phyloP scores from a whole-genome alignment of 1,140 invertebrate species.

The Eumaeus atala region DNA sequence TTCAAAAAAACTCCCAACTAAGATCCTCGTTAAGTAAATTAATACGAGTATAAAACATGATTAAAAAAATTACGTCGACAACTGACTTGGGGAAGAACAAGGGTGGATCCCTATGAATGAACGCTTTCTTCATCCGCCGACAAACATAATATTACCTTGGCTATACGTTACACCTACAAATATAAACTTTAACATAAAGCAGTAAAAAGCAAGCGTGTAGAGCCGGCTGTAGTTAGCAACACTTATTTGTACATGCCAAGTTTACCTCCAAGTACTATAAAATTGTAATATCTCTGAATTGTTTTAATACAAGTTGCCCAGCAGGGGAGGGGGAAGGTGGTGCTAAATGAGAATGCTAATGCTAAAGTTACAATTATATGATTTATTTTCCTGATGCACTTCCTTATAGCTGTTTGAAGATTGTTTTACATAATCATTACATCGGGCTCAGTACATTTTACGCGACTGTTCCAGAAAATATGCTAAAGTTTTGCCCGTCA shows the following conservation, averaged over 20 bases:
- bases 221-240: conserved; percentile 23
- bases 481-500: no score
- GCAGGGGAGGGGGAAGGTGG: conserved; percentile 32
- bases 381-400: conserved; percentile 44
- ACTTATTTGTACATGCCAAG: conserved; percentile 48
- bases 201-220: conserved; percentile 18
- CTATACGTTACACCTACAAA: conserved; percentile 14
- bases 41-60: conserved; percentile 71
- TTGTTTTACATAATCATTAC: conserved; percentile 8
- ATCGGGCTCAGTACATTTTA: no score
- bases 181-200: conserved; percentile 17
- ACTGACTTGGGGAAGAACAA: conserved; percentile 39
- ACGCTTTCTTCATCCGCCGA: conserved; percentile 46
- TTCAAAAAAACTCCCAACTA: conserved; percentile 46
- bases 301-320: conserved; percentile 55
- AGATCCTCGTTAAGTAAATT: conserved; percentile 69
- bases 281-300: conserved; percentile 54
- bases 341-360: conserved; percentile 68
- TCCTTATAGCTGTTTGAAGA: conserved; percentile 16
- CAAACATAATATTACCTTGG: conserved; percentile 22
- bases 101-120: conserved; percentile 61
- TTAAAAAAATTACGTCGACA: conserved; percentile 71
- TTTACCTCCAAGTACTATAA: conserved; percentile 67
- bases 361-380: conserved; percentile 26
- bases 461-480: no score